A percentile compares a stretch with the other conserved stretches of the same genome.
phyloP scores from a whole-genome alignment of 2,888 invertebrate genomes.

The Eilema sororculum region DNA sequence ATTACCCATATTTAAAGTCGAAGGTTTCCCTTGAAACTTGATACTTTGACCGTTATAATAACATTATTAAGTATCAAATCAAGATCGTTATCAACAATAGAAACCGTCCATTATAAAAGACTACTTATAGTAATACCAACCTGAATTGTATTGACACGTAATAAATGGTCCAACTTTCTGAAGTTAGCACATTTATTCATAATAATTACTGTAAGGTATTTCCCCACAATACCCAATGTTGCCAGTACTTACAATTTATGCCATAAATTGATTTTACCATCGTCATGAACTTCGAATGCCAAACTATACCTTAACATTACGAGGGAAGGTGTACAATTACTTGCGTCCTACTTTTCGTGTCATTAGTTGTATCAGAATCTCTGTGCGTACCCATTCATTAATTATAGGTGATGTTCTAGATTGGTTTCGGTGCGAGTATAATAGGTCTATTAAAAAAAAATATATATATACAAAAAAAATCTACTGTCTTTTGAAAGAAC shows the following conservation, averaged over 20 bases:
- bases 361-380: constrained; percentile 51
- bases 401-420: constrained; percentile 60
- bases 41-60: constrained; percentile 8
- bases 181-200: constrained; percentile 75
- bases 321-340: constrained; percentile 37
- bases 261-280: constrained; percentile 54
- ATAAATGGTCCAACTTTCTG: constrained; percentile 62
- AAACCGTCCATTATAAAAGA: constrained; percentile 22
- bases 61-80: constrained; percentile 27
- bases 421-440: constrained; percentile 35
- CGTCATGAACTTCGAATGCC: constrained; percentile 37
- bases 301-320: constrained; percentile 37
- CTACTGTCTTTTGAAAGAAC: neutral
- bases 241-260: constrained; percentile 62
- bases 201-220: constrained; percentile 76
- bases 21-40: constrained; percentile 8
- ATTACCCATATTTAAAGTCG: constrained; percentile 13
- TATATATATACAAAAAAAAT: constrained; percentile 14
- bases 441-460: constrained; percentile 19
- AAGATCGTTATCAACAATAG: constrained; percentile 21
- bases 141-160: constrained; percentile 60
- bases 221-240: constrained; percentile 67
- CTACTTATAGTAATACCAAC: constrained; percentile 44
- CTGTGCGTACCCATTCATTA: constrained; percentile 65
- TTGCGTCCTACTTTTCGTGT: constrained; percentile 42